Evolutionary conservation across 2,113 vertebrate genomes (phyloP).

Genomic region (Himantopus leucocephalus): DNA sequence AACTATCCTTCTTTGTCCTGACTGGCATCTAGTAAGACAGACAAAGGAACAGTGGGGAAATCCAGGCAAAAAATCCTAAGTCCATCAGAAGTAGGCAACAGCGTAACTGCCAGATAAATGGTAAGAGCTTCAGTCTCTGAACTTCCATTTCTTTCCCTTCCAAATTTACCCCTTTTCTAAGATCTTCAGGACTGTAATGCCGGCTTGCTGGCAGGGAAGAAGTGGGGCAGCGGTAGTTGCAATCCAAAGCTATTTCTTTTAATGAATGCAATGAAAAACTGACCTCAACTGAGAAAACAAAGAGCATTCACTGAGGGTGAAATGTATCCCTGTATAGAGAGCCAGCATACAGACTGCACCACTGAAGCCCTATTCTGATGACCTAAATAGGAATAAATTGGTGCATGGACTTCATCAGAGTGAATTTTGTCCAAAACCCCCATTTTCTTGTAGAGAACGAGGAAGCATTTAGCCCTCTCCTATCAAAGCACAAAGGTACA

Average conservation of each 20-base stretch:
- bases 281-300: conserved; percentile 58
- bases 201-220: background rate
- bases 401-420: background rate
- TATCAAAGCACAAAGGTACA: background rate
- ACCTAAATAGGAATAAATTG: conserved; percentile 60
- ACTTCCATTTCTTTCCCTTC: background rate
- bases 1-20: background rate
- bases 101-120: background rate
- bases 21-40: background rate
- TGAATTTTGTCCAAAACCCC: background rate
- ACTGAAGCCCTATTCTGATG: conserved; percentile 32
- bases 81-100: background rate
- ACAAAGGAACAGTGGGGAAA: background rate
- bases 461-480: background rate
- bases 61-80: background rate
- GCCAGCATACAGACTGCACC: conserved; percentile 1
- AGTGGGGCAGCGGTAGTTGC: background rate
- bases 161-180: background rate
- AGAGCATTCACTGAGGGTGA: conserved; percentile 56
- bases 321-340: conserved; percentile 30
- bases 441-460: background rate
- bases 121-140: background rate
- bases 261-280: conserved; percentile 58
- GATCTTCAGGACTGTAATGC: background rate
- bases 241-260: conserved; percentile 44